phyloP scores from a whole-genome alignment of 2,797 vertebrate species.

The Pelodytes ibericus region DNA sequence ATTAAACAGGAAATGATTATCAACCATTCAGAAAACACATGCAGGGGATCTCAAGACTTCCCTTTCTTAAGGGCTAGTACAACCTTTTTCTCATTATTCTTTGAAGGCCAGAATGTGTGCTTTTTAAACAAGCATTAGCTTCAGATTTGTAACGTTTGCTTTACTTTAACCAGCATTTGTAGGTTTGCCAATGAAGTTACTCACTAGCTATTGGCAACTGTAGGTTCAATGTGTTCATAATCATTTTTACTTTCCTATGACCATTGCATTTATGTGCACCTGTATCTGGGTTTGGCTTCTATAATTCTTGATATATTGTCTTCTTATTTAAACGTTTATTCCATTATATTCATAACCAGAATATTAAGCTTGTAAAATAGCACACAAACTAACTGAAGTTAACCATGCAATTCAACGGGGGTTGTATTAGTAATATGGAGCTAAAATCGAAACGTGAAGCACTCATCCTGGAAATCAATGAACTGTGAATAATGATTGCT shows the following conservation, averaged over 20 bases:
- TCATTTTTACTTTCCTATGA: not conserved
- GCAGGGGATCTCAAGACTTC: slow-evolving; percentile 3
- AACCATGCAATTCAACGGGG: too few species aligned
- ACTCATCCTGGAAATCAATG: too few species aligned
- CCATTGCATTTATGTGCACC: not conserved
- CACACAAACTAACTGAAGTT: too few species aligned
- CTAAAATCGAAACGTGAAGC: too few species aligned
- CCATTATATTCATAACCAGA: too few species aligned
- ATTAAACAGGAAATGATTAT: slow-evolving; percentile 43
- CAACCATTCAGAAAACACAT: slow-evolving; percentile 26
- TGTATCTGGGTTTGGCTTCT: slow-evolving; percentile 3
- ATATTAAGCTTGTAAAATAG: too few species aligned
- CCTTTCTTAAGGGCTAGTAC: not conserved
- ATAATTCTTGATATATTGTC: not conserved
- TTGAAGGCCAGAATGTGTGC: slow-evolving; percentile 1
- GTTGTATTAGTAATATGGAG: too few species aligned
- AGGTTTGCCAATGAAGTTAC: slow-evolving; percentile 17
- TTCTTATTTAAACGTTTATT: too few species aligned
- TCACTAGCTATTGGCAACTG: slow-evolving; percentile 3
- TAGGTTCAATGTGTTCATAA: not conserved
- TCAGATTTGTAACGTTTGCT: slow-evolving; percentile 1
- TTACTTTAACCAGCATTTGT: slow-evolving; percentile 11
- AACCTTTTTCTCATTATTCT: slow-evolving; percentile 18
- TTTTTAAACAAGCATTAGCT: slow-evolving; percentile 10
- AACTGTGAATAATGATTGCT: too few species aligned